Percentiles rank a stretch among this genome's conserved stretches.
These are phyloP conservation scores for Diarsia brunnea DNA, from an alignment of 2,888 invertebrate genomes.

Conservation along the genomic window DNA sequence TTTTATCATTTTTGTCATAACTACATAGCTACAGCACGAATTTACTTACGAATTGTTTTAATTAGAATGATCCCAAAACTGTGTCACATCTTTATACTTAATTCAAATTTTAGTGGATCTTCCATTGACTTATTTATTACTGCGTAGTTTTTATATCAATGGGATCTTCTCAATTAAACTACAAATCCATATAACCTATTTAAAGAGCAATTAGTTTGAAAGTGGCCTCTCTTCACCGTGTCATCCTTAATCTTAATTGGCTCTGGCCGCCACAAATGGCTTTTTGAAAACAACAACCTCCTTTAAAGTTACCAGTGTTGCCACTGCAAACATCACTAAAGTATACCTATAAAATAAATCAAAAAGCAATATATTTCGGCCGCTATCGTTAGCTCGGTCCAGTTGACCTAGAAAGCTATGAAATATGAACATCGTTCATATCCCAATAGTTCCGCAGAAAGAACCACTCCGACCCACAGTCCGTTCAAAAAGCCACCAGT, in stretches of 20 bases:
- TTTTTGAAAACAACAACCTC: conserved; percentile 13
- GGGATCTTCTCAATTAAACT: too few relatives aligned
- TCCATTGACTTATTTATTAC: too few relatives aligned
- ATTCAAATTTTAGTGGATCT: background rate
- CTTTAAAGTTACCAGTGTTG: conserved; percentile 22
- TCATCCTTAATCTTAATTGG: conserved; percentile 11
- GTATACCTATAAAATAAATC: conserved; percentile 66
- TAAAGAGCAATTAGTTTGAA: background rate
- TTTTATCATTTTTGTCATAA: background rate
- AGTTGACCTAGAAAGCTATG: conserved; percentile 68
- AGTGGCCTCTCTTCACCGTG: background rate
- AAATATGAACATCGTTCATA: conserved; percentile 70
- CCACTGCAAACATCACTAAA: conserved; percentile 45
- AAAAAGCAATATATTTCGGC: conserved; percentile 68
- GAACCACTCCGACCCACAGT: conserved; percentile 46
- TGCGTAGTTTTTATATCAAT: too few relatives aligned
- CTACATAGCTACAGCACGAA: background rate
- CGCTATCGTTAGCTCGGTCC: conserved; percentile 67
- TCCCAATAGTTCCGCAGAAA: conserved; percentile 64
- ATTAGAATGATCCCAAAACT: background rate
- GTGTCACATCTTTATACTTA: background rate
- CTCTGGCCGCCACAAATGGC: background rate
- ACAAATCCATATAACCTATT: background rate
- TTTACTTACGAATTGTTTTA: background rate
- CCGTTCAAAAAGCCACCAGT: conserved; percentile 55